Conservation (phyloP, 2,113 vertebrate genomes). For the Bagarius yarrelli region DNA sequence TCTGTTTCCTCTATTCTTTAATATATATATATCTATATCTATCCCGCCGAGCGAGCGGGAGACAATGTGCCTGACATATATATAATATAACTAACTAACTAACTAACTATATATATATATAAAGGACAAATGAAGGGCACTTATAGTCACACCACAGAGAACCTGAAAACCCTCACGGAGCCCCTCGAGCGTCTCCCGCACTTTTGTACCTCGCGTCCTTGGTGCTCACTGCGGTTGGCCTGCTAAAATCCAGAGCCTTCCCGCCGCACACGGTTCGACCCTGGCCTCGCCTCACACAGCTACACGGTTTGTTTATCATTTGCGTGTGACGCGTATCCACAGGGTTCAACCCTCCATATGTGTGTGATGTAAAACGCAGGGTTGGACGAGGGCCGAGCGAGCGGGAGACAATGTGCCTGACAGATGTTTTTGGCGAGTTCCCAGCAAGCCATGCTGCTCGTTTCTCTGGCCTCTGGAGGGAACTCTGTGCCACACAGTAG, state of each 20-base stretch:
- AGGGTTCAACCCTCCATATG: constrained; percentile 43
- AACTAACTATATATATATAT: constrained; percentile 14
- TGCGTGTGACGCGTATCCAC: constrained; percentile 58
- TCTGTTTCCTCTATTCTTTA: constrained; percentile 51
- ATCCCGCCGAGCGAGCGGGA: no score
- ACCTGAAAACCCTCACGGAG: constrained; percentile 27
- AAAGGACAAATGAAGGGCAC: constrained; percentile 49
- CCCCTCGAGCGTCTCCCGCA: constrained; percentile 42
- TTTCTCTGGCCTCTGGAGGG: constrained; percentile 65
- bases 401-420: constrained; percentile 64
- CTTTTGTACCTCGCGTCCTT: constrained; percentile 16
- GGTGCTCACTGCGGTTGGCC: constrained; percentile 27
- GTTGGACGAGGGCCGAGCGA: constrained; percentile 63
- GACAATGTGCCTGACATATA: no score
- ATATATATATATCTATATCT: not conserved
- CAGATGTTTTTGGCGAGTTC: constrained; percentile 72
- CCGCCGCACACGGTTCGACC: constrained; percentile 47
- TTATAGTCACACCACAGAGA: constrained; percentile 30
- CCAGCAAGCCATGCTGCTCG: constrained; percentile 61
- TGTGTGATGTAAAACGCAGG: constrained; percentile 53
- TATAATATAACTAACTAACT: no score
- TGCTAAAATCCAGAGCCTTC: constrained; percentile 43
- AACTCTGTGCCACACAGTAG: constrained; percentile 74
- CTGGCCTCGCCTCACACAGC: constrained; percentile 50
- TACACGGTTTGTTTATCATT: constrained; percentile 61